Evolutionary conservation across 2,113 vertebrate genomes (phyloP).

Genomic region (Hypanus sabinus): DNA sequence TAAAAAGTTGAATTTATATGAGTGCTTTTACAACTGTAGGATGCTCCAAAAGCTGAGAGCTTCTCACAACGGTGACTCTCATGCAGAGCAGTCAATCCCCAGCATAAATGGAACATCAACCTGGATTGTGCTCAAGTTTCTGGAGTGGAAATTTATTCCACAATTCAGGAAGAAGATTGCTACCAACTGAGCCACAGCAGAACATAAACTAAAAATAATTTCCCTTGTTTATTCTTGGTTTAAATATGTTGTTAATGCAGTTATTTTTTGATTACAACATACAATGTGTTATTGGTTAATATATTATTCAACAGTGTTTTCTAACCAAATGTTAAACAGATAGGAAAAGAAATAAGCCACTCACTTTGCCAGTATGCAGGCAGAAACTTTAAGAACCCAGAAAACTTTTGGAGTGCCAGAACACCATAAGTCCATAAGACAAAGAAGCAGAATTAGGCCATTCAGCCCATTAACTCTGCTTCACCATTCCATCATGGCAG

Average conservation of each 20-base stretch:
- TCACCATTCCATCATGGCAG: too few relatives aligned
- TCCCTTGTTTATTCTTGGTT: neutral
- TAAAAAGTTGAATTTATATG: neutral
- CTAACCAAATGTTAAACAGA: neutral
- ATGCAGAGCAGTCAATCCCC: too few relatives aligned
- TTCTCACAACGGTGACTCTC: too few relatives aligned
- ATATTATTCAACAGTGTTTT: neutral
- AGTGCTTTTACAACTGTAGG: neutral
- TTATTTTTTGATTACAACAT: neutral
- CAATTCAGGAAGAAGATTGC: neutral
- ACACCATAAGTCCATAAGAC: too few relatives aligned
- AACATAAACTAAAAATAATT: neutral
- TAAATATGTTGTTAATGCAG: neutral
- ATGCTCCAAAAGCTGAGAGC: neutral
- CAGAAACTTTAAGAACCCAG: too few relatives aligned
- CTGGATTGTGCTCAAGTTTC: too few relatives aligned
- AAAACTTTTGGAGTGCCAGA: too few relatives aligned
- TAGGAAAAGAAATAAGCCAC: neutral
- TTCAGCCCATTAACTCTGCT: too few relatives aligned
- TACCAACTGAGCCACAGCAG: neutral
- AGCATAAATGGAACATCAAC: too few relatives aligned
- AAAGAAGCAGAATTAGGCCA: too few relatives aligned
- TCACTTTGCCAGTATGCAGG: neutral
- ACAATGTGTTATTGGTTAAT: neutral
- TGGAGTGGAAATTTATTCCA: too few relatives aligned